Conservation (phyloP, 2,888 invertebrate species). For the Pterostichus niger region DNA sequence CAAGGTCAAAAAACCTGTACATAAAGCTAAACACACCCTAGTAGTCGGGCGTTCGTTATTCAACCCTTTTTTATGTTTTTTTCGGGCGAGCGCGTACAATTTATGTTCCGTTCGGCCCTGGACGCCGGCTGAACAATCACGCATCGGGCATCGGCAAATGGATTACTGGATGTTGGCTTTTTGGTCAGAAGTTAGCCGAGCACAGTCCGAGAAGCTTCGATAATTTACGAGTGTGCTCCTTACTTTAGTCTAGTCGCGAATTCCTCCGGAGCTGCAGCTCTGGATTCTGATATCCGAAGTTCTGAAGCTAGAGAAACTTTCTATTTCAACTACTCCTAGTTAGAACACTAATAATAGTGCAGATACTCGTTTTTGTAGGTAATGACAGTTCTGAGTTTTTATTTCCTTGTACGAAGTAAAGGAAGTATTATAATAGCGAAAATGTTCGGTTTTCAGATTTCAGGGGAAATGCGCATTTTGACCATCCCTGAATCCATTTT, state of each 20-base stretch:
- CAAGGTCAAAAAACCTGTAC: slow-evolving; percentile 36
- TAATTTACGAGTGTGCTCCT: slow-evolving; percentile 57
- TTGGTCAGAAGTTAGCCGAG: slow-evolving; percentile 66
- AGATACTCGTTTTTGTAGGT: no score
- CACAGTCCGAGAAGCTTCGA: slow-evolving; percentile 41
- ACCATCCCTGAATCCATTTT: no score
- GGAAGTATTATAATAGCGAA: no score
- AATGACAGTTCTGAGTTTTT: no score
- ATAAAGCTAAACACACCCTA: slow-evolving; percentile 12
- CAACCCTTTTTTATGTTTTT: slow-evolving; percentile 52
- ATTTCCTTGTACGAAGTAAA: no score
- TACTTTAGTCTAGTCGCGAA: slow-evolving; percentile 17
- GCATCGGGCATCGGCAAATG: slow-evolving; percentile 70
- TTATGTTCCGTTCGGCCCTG: slow-evolving; percentile 69
- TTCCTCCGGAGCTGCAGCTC: slow-evolving; percentile 29
- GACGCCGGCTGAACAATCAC: slow-evolving; percentile 69
- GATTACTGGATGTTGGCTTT: slow-evolving; percentile 71
- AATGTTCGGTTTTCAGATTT: no score
- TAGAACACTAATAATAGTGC: no score
- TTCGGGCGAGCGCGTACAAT: slow-evolving; percentile 65
- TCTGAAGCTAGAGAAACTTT: not conserved
- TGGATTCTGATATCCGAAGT: slow-evolving; percentile 13
- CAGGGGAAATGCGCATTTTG: no score
- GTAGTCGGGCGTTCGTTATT: slow-evolving; percentile 12
- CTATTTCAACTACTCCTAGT: no score